Conservation (phyloP, 2,113 vertebrate species). For the Corythoichthys intestinalis region DNA sequence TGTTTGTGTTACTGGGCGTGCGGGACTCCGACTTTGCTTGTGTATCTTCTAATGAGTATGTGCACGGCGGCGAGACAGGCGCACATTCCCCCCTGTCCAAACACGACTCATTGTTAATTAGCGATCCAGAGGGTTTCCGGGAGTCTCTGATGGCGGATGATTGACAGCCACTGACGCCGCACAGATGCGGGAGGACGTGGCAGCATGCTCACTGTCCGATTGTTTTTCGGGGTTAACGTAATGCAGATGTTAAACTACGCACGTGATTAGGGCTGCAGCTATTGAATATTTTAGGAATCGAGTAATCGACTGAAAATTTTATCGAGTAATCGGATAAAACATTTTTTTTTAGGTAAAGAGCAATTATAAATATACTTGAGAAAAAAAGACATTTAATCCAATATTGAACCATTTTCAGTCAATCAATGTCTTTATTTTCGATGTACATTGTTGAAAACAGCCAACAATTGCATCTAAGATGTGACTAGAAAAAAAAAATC, state of each 20-base stretch:
- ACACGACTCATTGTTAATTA: conserved; percentile 14
- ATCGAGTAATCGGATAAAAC: no score
- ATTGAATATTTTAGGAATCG: no score
- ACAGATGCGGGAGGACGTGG: conserved; percentile 7
- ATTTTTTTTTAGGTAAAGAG: no score
- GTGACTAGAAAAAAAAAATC: no score
- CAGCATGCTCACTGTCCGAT: not conserved
- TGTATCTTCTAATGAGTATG: conserved; percentile 18
- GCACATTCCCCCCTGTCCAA: conserved; percentile 2
- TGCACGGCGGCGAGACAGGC: conserved; percentile 19
- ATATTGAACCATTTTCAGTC: no score
- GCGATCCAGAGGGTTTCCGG: not conserved
- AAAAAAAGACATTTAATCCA: no score
- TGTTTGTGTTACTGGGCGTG: conserved; percentile 58
- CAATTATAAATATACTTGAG: no score
- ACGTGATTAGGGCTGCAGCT: not conserved
- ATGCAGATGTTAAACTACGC: not conserved
- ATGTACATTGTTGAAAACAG: no score
- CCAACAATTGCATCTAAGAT: no score
- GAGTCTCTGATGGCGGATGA: conserved; percentile 13
- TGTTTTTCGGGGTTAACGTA: not conserved
- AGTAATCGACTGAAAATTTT: no score
- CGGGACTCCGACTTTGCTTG: conserved; percentile 13
- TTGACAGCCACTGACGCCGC: conserved; percentile 9
- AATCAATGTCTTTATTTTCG: no score